Evolutionary conservation across 1,140 invertebrate genomes (phyloP), one percentile per base, ranked within the genome.

Genomic region (Wasmannia auropunctata): DNA sequence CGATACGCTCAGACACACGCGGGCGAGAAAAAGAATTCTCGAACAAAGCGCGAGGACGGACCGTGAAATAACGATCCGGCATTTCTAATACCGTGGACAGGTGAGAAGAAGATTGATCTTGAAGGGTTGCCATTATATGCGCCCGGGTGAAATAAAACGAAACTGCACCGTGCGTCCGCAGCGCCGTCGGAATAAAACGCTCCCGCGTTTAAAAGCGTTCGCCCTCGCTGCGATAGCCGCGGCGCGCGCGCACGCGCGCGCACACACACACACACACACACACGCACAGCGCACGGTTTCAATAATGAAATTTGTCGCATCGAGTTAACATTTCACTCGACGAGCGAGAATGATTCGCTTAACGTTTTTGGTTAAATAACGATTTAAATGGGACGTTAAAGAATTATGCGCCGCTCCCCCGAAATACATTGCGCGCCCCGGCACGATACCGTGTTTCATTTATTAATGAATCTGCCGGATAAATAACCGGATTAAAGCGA

Each of bases 301-400:
- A 74, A 60, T 83, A 83, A 83, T 74, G 67, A 83, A 58, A 83
- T 83, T 83, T 58, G 67, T 81, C 79, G 63, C 77, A 70, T 80
- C 63, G 56, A 58, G 81, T 76, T 76, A 79, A 85, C 81, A 77
- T 81, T 60, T 85, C 43, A 69, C 40, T 56, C 40, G 80, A 51
- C 40, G 43, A 37, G 22, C 60, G 62, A 22, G 72, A 46, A 14
- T 22, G 28, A 60, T n/a, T 84, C 63, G 60, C 43, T 63, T 56
- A 86, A 86, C 63, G 46, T 22, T 58, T 60, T 34, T 72, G 25
- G 22, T 85, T 85, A 40, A 83, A 83, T 72, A 83, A 81, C 37
- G 65, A 72, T 72, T 58, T 54, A 16, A 72, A 74, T 58, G 28
- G 25, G 5, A 83, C 34, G 40, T 83, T 74, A 83, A 81, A 83